Evolutionary conservation across 2,113 vertebrate genomes (phyloP).

Genomic region (Brachionichthys hirsutus): DNA sequence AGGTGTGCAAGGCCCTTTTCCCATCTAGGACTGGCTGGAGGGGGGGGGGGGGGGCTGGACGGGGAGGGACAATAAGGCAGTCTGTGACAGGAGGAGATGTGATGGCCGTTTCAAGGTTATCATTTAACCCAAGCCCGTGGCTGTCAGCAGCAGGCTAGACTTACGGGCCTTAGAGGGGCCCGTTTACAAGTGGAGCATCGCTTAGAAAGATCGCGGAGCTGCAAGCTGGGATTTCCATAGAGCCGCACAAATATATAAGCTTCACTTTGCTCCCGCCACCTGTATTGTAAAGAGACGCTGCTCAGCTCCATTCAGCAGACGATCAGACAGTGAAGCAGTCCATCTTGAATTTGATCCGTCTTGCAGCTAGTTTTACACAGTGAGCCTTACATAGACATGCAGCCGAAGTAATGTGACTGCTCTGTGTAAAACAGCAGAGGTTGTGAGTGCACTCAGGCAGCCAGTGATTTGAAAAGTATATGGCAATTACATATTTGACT

Average conservation of each 20-base stretch:
- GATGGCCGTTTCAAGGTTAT: conserved; percentile 81
- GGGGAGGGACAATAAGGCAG: conserved; percentile 76
- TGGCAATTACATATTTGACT: conserved; percentile 58
- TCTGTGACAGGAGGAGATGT: conserved; percentile 78
- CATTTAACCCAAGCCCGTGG: conserved; percentile 76
- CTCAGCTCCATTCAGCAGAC: conserved; percentile 8
- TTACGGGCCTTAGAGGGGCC: conserved; percentile 72
- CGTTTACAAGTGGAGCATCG: conserved; percentile 64
- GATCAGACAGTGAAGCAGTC: conserved; percentile 31
- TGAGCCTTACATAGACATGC: conserved; percentile 44
- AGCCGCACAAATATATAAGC: conserved; percentile 34
- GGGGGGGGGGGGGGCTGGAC: conserved; percentile 61
- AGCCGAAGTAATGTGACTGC: conserved; percentile 45
- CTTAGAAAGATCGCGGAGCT: conserved; percentile 31
- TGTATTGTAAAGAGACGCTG: conserved; percentile 6
- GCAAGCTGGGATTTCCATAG: conserved; percentile 36
- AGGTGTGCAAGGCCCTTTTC: conserved; percentile 75
- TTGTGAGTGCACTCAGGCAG: conserved; percentile 50
- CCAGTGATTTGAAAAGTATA: conserved; percentile 50
- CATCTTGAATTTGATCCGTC: conserved; percentile 31
- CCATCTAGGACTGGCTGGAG: conserved; percentile 71
- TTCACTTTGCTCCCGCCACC: conserved; percentile 28
- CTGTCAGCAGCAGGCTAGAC: conserved; percentile 80
- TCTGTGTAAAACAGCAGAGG: conserved; percentile 33
- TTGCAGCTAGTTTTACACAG: conserved; percentile 38